Evolutionary conservation across 2,113 vertebrate genomes (phyloP), one percentile per base, ranked within the genome.

Genomic region (Nothobranchius furzeri): DNA sequence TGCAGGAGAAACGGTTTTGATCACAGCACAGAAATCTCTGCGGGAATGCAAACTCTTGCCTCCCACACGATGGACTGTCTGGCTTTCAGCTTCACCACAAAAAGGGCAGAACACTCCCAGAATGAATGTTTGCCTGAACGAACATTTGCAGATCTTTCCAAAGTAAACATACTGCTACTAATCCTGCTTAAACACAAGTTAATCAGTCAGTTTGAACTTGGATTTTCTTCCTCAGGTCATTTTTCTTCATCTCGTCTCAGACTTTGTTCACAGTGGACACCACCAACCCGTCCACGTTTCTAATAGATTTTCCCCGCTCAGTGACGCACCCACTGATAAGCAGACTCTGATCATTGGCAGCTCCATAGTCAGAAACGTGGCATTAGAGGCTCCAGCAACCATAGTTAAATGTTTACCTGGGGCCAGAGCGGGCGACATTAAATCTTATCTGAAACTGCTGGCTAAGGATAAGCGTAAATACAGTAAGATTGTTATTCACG

Each of bases 51-150:
- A 62, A 51, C n/a, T 68, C n/a, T 12, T 57, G 14, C 48, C 52
- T 68, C 58, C 58, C 64, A 51, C 63, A 67, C 60, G 43, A 55
- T 66, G 20, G 55, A 60, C 37, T 49, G 55, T 61, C 47, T 60
- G 30, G 30, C 30, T 30, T 4, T 30, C 30, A 15, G 63, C 53
- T 53, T 47, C 54, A 56, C 42, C 12, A 53, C 67, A 47, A 11
- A 51, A 75, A 62, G 51, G 35, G 17, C 14, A 51, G 37, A 60
- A 20, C 7, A 15, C 50, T 67, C 58, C 64, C 1, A 51, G 45
- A 13, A 63, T 53, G 17, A 58, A 58, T 11, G 37, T 14, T 9
- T 61, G 20, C 37, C n/a, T n/a, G n/a, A n/a, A n/a, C n/a, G n/a
- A n/a, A n/a, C n/a, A n/a, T n/a, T n/a, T 61, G 20, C 37, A 68